phyloP scores from a whole-genome alignment of 2,888 invertebrate species.

The Melanargia galathea region DNA sequence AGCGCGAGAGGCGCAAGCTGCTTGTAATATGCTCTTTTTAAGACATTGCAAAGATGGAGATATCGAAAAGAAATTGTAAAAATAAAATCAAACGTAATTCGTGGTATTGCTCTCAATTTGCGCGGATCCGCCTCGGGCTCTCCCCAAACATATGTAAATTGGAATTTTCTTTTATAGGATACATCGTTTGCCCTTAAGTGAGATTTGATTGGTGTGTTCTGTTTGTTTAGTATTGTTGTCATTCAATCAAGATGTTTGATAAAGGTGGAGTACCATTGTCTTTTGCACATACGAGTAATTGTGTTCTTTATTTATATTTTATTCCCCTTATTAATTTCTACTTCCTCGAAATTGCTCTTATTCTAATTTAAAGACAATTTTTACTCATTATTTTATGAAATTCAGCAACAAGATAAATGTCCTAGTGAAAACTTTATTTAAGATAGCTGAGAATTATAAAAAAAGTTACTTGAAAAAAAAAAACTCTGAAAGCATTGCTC shows the following conservation, averaged over 20 bases:
- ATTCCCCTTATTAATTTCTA: neutral
- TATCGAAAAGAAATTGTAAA: slow-evolving; percentile 73
- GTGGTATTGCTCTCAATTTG: slow-evolving; percentile 68
- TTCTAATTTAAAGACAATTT: no score
- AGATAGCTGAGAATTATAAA: no score
- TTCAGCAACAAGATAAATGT: no score
- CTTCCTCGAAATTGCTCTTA: neutral
- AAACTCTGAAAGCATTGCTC: no score
- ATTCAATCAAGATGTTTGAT: slow-evolving; percentile 35
- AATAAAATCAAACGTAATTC: slow-evolving; percentile 78
- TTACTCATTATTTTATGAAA: no score
- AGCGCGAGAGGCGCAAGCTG: neutral
- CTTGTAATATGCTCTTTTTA: neutral
- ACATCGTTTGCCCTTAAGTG: slow-evolving; percentile 52
- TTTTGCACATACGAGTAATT: slow-evolving; percentile 2
- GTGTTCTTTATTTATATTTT: neutral
- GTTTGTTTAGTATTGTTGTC: slow-evolving; percentile 32
- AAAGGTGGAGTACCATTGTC: slow-evolving; percentile 22
- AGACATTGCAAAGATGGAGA: slow-evolving; percentile 41
- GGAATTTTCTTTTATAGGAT: slow-evolving; percentile 47
- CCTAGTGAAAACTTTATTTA: no score
- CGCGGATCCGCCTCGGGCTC: slow-evolving; percentile 45
- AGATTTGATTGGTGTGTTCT: slow-evolving; percentile 59
- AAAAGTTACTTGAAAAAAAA: no score
- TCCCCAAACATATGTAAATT: slow-evolving; percentile 53